A percentile compares a stretch with the other conserved stretches of the same genome.
phyloP scores from a whole-genome alignment of 2,113 vertebrate genomes.

The cattle (Bos taurus) region DNA sequence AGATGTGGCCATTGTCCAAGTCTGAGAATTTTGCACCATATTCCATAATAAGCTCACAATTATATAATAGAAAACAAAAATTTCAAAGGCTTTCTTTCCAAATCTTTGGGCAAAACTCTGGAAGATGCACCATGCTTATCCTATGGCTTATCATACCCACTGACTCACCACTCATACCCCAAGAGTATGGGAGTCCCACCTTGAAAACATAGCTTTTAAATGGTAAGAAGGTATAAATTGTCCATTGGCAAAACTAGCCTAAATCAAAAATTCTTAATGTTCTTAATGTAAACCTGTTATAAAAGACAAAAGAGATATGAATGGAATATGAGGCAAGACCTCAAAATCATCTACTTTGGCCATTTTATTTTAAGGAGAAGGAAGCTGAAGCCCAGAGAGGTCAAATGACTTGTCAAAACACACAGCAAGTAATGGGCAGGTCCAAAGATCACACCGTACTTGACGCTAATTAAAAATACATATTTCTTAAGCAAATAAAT shows the following conservation, averaged over 20 bases:
- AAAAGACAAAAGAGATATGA: neutral
- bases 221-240: neutral
- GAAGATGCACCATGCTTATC: neutral
- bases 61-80: neutral
- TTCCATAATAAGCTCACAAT: neutral
- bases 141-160: neutral
- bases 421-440: neutral
- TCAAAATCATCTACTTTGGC: neutral
- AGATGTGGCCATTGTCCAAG: neutral
- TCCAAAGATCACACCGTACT: neutral
- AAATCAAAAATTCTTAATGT: neutral
- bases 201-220: neutral
- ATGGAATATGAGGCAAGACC: neutral
- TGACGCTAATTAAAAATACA: neutral
- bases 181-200: neutral
- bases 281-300: neutral
- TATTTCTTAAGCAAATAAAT: neutral
- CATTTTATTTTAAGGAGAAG: neutral
- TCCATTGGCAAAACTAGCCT: neutral
- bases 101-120: neutral
- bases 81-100: conserved; percentile 8
- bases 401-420: neutral
- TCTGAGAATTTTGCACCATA: neutral
- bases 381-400: neutral
- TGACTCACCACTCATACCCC: neutral